Base-by-base conservation (phyloP, 2,113 vertebrate species). In the Prionailurus bengalensis region DNA sequence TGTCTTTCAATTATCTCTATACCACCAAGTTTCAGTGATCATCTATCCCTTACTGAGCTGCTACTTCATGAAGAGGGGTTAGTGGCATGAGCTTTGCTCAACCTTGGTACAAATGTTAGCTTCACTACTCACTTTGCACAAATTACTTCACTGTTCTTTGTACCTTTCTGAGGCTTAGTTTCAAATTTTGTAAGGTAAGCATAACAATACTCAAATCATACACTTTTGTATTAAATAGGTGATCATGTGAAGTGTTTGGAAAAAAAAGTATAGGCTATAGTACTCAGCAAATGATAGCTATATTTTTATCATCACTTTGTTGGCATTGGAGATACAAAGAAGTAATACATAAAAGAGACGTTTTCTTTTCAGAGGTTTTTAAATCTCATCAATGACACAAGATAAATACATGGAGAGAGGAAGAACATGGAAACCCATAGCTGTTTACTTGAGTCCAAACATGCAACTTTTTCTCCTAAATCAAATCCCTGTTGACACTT, bases 391-490 rank as follows among this genome's bases (percentile, higher is more conserved):
- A 92, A 21, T 31, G 78, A 86, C n/a, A 29, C 81, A 78, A 91
- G 87, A n/a, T 89, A 74, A 74, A 42, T 74, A 74, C 5, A 42
- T 74, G 71, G 39, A 42, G 71, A 45, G 71, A n/a, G 15, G 12
- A 91, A 58, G 4, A 76, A 84, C 14, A 7, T 65, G 17, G 33
- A 96, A 95, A 89, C 9, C 36, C 61, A 82, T 74, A 89, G 79
- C 7, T 71, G n/a, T 74, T 70, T 45, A 55, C 53, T 76, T 94
- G 61, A 82, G 29, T 4, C 17, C 74, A 19, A 86, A 93, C 65
- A 66, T 86, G n/a, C 33, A 80, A 83, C 27, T 79, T 93, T 55
- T 36, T 97, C 21, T 92, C 36, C 65, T 93, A 91, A 79, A 91
- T 63, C 23, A n/a, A 89, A 74, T 25, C 13, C 63, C 17, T 85